Base-by-base conservation (phyloP, 1,140 invertebrate species). In the Pseudobourletiella spinata region DNA sequence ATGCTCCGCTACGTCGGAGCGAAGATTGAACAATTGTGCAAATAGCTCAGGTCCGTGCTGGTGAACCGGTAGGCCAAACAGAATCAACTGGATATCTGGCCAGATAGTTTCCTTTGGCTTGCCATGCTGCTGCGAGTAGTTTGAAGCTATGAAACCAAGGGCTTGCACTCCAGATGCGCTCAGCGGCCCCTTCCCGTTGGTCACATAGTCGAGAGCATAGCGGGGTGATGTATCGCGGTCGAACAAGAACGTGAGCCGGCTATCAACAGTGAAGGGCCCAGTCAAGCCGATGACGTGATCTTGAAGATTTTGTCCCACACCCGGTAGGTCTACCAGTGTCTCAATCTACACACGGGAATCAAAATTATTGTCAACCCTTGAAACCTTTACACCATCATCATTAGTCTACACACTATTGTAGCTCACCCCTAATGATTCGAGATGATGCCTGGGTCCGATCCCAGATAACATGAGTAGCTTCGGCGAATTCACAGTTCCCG, bases 261-360 rank as follows among this genome's bases (percentile, higher is more conserved):
- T 46, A n/a, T 56, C 54, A 2, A 67, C 24, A 20, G 48, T 54
- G 26, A 67, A 64, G n/a, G 65, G 61, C 3, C 65, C 61, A 11
- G 50, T 52, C 16, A 39, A 39, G 1, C 20, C 56, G 2, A 72
- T 62, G 1, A 64, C 57, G 30, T 78, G 78, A 59, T 79, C 77
- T 61, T 77, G 87, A 3, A 93, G 76, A 76, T 92, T 92, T 59
- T 80, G 72, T 0, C 90, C 90, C 0, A 93, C 89, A 0, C 86
- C 86, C 0, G 87, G 83, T 30, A 84, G 46, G 59, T 86, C 74
- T 1, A 78, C 71, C 2, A 46, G 55, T 22, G 60, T n/a, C n/a
- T n/a, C n/a, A n/a, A n/a, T n/a, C n/a, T n/a, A n/a, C n/a, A n/a
- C n/a, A n/a, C n/a, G n/a, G n/a, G n/a, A n/a, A n/a, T n/a, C n/a